Base-by-base conservation (phyloP, 2,888 invertebrate genomes). In the Eilema sororculum region DNA sequence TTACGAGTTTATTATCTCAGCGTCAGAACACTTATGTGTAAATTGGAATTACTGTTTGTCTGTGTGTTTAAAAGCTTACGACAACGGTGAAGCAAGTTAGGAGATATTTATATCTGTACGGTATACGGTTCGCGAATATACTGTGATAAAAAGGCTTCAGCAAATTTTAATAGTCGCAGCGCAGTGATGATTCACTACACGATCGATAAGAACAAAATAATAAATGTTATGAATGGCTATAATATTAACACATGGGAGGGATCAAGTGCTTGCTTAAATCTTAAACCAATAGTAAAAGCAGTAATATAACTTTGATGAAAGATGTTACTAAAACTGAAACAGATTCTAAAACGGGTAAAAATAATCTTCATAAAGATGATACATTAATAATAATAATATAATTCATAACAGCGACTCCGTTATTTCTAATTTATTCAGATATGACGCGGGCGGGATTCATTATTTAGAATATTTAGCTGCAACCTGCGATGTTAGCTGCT, bases 31-130 rank as follows among this genome's bases (percentile, higher is more conserved):
- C 71, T 75, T 28, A 70, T 71, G 28, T 71, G 30, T 58, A 59
- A 76, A 72, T 77, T 68, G 69, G 69, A 71, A 73, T 72, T 73
- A 67, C 77, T 80, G 76, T 80, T 78, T 79, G 78, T 76, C 75
- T 74, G 74, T 65, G 73, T 75, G 41, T 72, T 72, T 65, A 58
- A 64, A 67, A 68, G 67, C 57, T 67, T 63, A 61, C n/a, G 46
- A 58, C 24, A 28, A 56, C 24, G 41, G 58, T 41, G 25, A 37
- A 20, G 41, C 58, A 24, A 33, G 33, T 13, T 28, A 37, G 22
- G 56, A 62, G 25, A 66, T 28, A 60, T 60, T 12, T 9, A 62
- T 22, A 52, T 56, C 52, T 60, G 65, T 60, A 61, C n/a, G 24
- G 24, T 30, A 65, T 20, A 37, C 56, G 28, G 30, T 60, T n/a